Evolutionary conservation across 37 sponge, comb jelly and placozoan genomes (phyloP).

Genomic region (Chondrilla cf. caribensis): DNA sequence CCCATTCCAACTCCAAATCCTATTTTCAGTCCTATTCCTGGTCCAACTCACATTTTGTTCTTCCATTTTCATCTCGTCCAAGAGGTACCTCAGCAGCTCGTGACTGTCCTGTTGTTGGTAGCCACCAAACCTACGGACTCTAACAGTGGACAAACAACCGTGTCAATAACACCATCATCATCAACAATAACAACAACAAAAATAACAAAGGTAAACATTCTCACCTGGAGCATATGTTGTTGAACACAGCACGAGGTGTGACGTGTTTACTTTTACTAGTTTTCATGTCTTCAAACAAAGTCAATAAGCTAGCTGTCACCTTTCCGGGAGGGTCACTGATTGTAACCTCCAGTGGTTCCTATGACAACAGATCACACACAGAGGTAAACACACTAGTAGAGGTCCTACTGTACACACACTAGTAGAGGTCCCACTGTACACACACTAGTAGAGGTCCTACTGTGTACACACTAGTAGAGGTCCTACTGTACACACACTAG

Average conservation of each 20-base stretch:
- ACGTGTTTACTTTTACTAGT: background rate
- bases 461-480: background rate
- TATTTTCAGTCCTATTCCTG: too few species aligned
- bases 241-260: constrained; percentile 9
- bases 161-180: background rate
- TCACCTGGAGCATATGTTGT: background rate
- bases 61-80: constrained; percentile 69
- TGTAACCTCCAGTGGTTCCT: background rate
- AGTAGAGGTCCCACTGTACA: background rate
- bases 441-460: too few species aligned
- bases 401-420: too few species aligned
- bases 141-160: background rate
- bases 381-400: too few species aligned
- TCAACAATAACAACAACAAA: background rate
- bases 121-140: constrained; percentile 65
- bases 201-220: too few species aligned
- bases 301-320: background rate
- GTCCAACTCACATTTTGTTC: constrained; percentile 58
- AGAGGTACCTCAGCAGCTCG: constrained; percentile 76
- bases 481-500: too few species aligned
- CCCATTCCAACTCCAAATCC: too few species aligned
- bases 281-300: background rate
- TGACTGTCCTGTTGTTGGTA: constrained; percentile 92
- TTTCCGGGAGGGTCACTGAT: background rate
- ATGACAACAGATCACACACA: background rate